Percentiles rank a stretch among this genome's conserved stretches.
phyloP scores from a whole-genome alignment of 92 coral and sea anemone species.

The Bergia sp. region DNA sequence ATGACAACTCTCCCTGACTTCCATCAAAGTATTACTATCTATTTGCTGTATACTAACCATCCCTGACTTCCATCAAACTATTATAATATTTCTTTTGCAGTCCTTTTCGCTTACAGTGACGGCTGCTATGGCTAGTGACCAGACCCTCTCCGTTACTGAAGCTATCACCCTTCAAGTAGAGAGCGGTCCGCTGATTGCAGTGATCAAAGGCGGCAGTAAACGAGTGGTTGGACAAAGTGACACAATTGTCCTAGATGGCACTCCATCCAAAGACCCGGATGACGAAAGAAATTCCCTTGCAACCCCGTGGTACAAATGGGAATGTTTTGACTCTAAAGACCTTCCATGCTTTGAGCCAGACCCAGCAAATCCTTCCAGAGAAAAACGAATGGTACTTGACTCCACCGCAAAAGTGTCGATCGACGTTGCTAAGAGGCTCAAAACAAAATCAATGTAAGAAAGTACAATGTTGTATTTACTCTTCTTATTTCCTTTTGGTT shows the following conservation, averaged over 20 bases:
- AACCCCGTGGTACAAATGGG: constrained; percentile 62
- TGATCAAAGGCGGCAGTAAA: constrained; percentile 54
- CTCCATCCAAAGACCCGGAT: constrained; percentile 65
- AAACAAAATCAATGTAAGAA: constrained; percentile 44
- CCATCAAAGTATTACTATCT: too few relatives aligned
- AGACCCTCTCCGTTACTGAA: constrained; percentile 48
- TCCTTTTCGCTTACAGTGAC: constrained; percentile 68
- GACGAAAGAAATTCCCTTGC: constrained; percentile 16
- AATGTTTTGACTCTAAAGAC: constrained; percentile 48
- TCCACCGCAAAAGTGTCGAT: constrained; percentile 17
- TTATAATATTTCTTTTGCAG: constrained; percentile 33
- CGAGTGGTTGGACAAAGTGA: constrained; percentile 45
- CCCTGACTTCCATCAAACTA: neutral
- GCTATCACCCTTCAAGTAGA: constrained; percentile 50
- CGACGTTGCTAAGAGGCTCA: constrained; percentile 39
- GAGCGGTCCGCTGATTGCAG: constrained; percentile 57
- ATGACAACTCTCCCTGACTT: too few relatives aligned
- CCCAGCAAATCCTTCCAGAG: constrained; percentile 31
- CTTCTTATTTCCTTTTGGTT: too few relatives aligned
- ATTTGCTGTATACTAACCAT: neutral
- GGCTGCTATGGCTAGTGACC: constrained; percentile 66
- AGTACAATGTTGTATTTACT: neutral
- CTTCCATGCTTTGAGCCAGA: constrained; percentile 66
- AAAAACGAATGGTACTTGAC: constrained; percentile 58
- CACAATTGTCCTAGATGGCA: constrained; percentile 56